These are phyloP conservation scores for Sinodicranocentrus sp. DNA, from an alignment of 2,888 invertebrate species.

Conservation along the genomic window DNA sequence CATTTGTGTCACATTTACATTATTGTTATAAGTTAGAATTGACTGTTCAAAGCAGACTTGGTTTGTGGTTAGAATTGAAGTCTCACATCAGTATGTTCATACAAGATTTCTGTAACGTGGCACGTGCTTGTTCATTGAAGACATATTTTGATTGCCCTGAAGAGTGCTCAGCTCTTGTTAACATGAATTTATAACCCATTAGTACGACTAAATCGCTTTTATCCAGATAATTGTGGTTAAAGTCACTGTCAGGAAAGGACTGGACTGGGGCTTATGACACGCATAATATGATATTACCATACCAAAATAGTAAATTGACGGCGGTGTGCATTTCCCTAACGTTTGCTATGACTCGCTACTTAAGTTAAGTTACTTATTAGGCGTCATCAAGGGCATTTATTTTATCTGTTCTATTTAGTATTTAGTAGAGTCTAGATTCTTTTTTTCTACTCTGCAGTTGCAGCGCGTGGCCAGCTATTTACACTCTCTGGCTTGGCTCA, in stretches of 20 bases:
- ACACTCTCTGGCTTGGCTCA: too few relatives aligned
- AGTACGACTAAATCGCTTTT: constrained; percentile 30
- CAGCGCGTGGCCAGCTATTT: too few relatives aligned
- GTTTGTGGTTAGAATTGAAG: not conserved
- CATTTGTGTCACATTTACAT: too few relatives aligned
- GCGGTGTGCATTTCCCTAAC: not conserved
- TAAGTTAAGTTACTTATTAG: not conserved
- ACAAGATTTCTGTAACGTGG: not conserved
- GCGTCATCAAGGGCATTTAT: not conserved
- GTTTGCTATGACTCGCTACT: not conserved
- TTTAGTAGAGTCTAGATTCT: too few relatives aligned
- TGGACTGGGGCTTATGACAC: too few relatives aligned
- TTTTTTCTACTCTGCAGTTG: too few relatives aligned
- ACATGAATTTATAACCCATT: constrained; percentile 6
- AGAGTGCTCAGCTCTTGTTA: not conserved
- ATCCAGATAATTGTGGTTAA: constrained; percentile 47
- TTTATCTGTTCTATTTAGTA: too few relatives aligned
- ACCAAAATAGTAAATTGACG: not conserved
- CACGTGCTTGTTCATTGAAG: not conserved
- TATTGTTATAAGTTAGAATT: not conserved
- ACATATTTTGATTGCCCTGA: not conserved
- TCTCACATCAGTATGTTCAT: not conserved
- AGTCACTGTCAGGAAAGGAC: not conserved
- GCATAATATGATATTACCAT: not conserved
- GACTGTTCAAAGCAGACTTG: not conserved